These are phyloP conservation scores for Cheilosia pagana DNA, from an alignment of 2,888 invertebrate species.

Conservation along the genomic window DNA sequence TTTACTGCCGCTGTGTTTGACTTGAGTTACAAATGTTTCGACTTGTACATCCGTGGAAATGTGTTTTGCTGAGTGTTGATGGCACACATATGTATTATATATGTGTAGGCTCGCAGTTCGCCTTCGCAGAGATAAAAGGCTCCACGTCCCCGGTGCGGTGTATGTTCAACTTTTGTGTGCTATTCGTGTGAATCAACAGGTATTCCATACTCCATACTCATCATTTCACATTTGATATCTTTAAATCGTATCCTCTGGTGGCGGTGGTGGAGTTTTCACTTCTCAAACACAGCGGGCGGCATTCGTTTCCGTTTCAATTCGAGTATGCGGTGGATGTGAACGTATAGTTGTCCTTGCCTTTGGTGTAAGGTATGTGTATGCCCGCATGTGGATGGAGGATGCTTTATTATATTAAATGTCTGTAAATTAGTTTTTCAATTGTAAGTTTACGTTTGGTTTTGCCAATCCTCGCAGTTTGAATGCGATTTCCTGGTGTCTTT, in stretches of 20 bases:
- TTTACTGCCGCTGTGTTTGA: constrained; percentile 37
- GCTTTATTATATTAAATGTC: constrained; percentile 74
- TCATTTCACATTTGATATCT: constrained; percentile 72
- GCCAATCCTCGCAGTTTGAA: constrained; percentile 58
- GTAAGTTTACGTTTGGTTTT: constrained; percentile 66
- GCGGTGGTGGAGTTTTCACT: constrained; percentile 51
- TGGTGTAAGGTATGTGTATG: not conserved
- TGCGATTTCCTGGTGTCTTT: constrained; percentile 55
- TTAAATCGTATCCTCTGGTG: constrained; percentile 66
- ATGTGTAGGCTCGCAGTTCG: constrained; percentile 27
- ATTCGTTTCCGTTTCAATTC: constrained; percentile 54
- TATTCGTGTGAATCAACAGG: constrained; percentile 69
- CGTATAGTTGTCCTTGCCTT: constrained; percentile 36
- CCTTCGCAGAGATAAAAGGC: constrained; percentile 38
- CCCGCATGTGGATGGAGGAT: constrained; percentile 54
- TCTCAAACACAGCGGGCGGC: constrained; percentile 5
- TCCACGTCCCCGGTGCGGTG: constrained; percentile 41
- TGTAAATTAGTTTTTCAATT: constrained; percentile 74
- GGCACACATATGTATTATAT: not conserved
- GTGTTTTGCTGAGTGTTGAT: constrained; percentile 44
- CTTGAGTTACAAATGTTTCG: constrained; percentile 69
- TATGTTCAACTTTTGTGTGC: constrained; percentile 68
- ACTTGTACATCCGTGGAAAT: constrained; percentile 62
- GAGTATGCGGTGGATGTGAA: constrained; percentile 43
- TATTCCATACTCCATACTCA: constrained; percentile 29